Conservation (phyloP, 2,888 invertebrate species). For the Barypeithes pellucidus region DNA sequence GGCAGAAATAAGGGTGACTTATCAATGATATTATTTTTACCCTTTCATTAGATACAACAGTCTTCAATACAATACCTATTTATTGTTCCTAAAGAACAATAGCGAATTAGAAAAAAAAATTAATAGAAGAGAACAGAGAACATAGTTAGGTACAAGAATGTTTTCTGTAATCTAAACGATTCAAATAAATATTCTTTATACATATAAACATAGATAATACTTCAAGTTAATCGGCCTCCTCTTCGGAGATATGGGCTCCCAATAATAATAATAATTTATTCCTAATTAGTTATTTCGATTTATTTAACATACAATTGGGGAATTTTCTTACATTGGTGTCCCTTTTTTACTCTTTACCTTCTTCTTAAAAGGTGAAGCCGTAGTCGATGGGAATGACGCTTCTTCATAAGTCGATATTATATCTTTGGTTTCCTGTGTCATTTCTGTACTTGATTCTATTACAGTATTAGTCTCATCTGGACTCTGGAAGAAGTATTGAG, state of each 20-base stretch:
- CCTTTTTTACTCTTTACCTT: constrained; percentile 43
- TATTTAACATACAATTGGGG: not conserved
- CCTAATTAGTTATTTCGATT: not conserved
- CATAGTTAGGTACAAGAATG: too few relatives aligned
- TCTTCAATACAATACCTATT: not conserved
- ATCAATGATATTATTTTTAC: not conserved
- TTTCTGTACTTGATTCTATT: not conserved
- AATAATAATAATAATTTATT: constrained; percentile 1
- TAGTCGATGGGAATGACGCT: constrained; percentile 38
- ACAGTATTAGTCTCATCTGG: constrained; percentile 15
- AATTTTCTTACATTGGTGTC: not conserved
- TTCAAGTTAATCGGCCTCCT: too few relatives aligned
- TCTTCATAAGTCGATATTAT: constrained; percentile 44
- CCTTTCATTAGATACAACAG: not conserved
- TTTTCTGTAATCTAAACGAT: not conserved
- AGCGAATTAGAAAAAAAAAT: too few relatives aligned
- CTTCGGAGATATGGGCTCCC: too few relatives aligned
- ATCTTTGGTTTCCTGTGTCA: not conserved
- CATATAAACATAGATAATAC: not conserved
- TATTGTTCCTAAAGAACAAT: not conserved
- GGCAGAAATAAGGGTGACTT: not conserved
- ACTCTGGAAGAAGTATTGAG: constrained; percentile 40
- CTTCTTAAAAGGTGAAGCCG: constrained; percentile 23
- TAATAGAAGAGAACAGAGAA: too few relatives aligned
- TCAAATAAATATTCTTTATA: not conserved